Conservation (phyloP, 2,797 vertebrate species). For the Sebastolobus altivelis region DNA sequence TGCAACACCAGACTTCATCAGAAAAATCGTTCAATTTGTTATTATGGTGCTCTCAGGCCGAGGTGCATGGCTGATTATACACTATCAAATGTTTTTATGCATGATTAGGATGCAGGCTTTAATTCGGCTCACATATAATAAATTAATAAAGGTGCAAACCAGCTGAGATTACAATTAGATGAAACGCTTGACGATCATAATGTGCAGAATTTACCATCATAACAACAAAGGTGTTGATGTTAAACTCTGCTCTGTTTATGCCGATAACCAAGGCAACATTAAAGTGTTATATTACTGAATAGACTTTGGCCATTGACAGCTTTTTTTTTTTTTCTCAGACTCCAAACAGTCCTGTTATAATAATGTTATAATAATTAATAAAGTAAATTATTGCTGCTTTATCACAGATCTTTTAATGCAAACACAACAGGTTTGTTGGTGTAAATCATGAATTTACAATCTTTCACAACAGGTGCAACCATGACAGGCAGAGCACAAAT, state of each 20-base stretch:
- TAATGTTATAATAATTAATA: too few species aligned
- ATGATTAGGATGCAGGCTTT: not conserved
- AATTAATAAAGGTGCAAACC: not conserved
- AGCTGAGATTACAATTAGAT: not conserved
- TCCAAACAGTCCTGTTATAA: not conserved
- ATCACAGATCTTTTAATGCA: too few species aligned
- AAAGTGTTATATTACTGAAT: not conserved
- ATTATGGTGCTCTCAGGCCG: accelerated
- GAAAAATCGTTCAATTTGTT: not conserved
- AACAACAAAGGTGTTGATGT: not conserved
- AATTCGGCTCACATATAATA: slow-evolving; percentile 14
- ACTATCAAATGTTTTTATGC: accelerated
- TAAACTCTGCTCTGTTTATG: not conserved
- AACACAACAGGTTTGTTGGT: too few species aligned
- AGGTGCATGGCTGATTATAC: accelerated
- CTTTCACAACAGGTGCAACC: too few species aligned
- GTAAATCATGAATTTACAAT: too few species aligned
- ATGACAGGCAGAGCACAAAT: too few species aligned
- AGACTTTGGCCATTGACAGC: not conserved
- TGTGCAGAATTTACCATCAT: not conserved
- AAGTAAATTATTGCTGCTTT: too few species aligned
- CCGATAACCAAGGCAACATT: not conserved
- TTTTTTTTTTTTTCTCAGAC: not conserved
- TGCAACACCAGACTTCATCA: not conserved
- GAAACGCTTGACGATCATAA: not conserved